These are phyloP conservation scores for Acanthornis magna DNA, from an alignment of 2,797 vertebrate genomes.

Conservation along the genomic window DNA sequence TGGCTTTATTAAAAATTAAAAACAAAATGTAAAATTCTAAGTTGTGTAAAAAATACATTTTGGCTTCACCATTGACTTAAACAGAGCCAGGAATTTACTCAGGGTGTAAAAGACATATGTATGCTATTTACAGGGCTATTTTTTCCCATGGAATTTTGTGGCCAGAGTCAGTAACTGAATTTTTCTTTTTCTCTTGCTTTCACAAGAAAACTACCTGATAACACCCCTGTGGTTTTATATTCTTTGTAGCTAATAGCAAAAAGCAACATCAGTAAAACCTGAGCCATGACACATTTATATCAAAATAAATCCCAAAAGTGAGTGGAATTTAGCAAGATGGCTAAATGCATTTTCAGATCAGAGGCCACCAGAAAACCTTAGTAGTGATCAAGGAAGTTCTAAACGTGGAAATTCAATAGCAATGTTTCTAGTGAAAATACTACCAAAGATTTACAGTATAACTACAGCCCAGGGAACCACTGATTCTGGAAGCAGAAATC, in stretches of 20 bases:
- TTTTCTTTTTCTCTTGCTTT: not conserved
- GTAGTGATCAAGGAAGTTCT: not conserved
- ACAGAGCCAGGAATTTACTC: not conserved
- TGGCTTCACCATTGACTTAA: not conserved
- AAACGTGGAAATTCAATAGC: not conserved
- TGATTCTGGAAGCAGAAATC: not conserved
- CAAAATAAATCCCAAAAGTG: not conserved
- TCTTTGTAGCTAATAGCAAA: not conserved
- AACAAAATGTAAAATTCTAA: not conserved
- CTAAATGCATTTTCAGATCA: not conserved
- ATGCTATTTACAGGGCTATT: not conserved
- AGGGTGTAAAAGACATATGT: not conserved
- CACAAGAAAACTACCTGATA: not conserved
- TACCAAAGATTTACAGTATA: accelerated
- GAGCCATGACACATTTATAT: not conserved
- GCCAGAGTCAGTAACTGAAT: not conserved
- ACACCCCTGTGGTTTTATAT: not conserved
- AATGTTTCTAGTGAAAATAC: not conserved
- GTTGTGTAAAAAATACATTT: not conserved
- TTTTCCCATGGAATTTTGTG: not conserved
- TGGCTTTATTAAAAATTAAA: not conserved
- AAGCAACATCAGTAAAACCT: not conserved
- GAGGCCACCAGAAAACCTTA: not conserved
- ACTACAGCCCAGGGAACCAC: not conserved
- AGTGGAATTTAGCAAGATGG: not conserved